These are phyloP conservation scores for Trachelus stipa DNA, from an alignment of 2,888 invertebrate genomes.

Conservation along the genomic window DNA sequence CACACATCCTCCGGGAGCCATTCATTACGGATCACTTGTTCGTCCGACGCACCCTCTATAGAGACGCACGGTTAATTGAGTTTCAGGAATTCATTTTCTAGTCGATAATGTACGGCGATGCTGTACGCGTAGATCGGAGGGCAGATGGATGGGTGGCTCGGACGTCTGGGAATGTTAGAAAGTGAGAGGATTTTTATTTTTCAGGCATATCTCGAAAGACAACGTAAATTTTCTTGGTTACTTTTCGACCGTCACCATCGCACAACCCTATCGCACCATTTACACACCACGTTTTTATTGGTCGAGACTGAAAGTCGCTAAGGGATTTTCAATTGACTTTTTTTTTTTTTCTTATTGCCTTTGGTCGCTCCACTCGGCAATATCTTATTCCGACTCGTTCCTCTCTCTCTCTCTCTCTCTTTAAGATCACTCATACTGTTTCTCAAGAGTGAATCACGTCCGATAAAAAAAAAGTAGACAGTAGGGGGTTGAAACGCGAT, in stretches of 20 bases:
- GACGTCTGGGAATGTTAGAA: slow-evolving; percentile 32
- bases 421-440: neutral
- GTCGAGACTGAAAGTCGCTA: neutral
- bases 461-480: neutral
- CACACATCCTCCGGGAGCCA: slow-evolving; percentile 21
- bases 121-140: no score
- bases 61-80: slow-evolving; percentile 50
- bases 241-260: neutral
- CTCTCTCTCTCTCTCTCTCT: neutral
- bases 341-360: neutral
- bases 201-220: neutral
- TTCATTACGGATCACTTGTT: slow-evolving; percentile 37
- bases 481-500: neutral
- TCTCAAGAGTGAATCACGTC: neutral
- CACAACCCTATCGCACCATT: neutral
- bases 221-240: neutral
- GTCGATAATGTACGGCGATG: slow-evolving; percentile 39
- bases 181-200: neutral
- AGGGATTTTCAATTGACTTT: slow-evolving; percentile 11
- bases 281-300: neutral
- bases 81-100: slow-evolving; percentile 56
- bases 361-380: slow-evolving; percentile 8
- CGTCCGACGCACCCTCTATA: slow-evolving; percentile 20
- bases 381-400: neutral
- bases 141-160: slow-evolving; percentile 7